Base-by-base conservation (phyloP, 2,797 vertebrate genomes). In the Scarus forsteni region DNA sequence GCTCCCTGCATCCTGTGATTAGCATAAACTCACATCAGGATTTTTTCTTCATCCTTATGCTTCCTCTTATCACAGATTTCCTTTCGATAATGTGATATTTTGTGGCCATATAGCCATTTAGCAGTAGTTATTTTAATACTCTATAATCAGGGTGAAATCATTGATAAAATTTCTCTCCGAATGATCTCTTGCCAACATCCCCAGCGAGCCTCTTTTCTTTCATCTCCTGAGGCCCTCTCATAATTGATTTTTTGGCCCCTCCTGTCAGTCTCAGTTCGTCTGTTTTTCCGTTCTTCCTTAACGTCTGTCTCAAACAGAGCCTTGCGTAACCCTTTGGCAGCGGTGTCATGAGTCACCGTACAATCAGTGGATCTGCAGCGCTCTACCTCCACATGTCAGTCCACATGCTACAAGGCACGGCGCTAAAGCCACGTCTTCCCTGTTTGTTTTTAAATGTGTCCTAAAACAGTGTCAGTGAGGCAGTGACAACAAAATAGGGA, bases 261-360 rank as follows among this genome's bases (percentile, higher is more conserved):
- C 36, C 59, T 52, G 6, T 61, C 35, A 71, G 27, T 13, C 36
- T 42, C 57, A 48, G 35, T 67, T n/a, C 73, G 42, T 61, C 77
- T 50, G 10, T 51, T 51, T 51, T 51, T 72, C 35, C 14, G 9
- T 46, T 59, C 49, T 64, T 77, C 71, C 71, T 67, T 74, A 45
- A 72, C 75, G 67, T 73, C 55, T 59, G 62, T 82, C 53, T 83
- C 15, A 3, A 72, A 52, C 60, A 66, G 67, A 77, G 57, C 65
- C 63, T 86, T 88, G 13, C 75, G 36, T 91, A 88, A 92, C 66
- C 46, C 51, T 18, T 67, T 84, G 83, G 70, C 77, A 81, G 60
- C 58, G 9, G 54, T 56, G 49, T 68, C 50, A 66, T 72, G 74
- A 80, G 79, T 84, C 56, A 72, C 49, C 55, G 49, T 46, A 62